These are phyloP conservation scores for Tetramorium parvispinum DNA, from an alignment of 1,140 invertebrate species.

Conservation along the genomic window DNA sequence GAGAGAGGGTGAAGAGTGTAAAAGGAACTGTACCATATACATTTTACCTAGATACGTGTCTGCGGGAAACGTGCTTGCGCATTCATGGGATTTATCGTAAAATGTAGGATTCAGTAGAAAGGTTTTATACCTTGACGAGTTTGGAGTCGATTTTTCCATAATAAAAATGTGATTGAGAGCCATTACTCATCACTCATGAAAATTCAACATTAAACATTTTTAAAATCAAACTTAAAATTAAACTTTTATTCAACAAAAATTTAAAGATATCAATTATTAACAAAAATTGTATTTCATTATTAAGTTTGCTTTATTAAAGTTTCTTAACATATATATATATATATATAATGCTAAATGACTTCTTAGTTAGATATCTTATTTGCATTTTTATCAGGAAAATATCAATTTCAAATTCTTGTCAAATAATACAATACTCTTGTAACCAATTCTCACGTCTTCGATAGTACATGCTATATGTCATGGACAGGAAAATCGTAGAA, in stretches of 20 bases:
- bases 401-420: not conserved
- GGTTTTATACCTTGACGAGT: slow-evolving; percentile 53
- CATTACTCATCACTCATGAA: not conserved
- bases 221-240: not conserved
- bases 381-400: not conserved
- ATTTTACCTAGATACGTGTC: slow-evolving; percentile 32
- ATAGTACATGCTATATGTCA: not conserved
- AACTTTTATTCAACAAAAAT: not conserved
- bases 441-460: not conserved
- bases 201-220: slow-evolving; percentile 19
- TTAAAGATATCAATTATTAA: not conserved
- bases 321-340: not conserved
- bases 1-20: not conserved
- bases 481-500: not conserved
- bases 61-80: slow-evolving; percentile 48
- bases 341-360: not conserved
- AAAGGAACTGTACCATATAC: slow-evolving; percentile 5
- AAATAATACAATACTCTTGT: not conserved
- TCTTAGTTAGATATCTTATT: not conserved
- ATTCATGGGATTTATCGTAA: slow-evolving; percentile 59
- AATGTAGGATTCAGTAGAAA: slow-evolving; percentile 53
- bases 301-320: not conserved
- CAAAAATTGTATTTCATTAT: not conserved
- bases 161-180: slow-evolving; percentile 11
- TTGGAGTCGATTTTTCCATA: slow-evolving; percentile 13